These are phyloP conservation scores for Ramphastos sulfuratus DNA, from an alignment of 2,113 vertebrate genomes.

Conservation along the genomic window DNA sequence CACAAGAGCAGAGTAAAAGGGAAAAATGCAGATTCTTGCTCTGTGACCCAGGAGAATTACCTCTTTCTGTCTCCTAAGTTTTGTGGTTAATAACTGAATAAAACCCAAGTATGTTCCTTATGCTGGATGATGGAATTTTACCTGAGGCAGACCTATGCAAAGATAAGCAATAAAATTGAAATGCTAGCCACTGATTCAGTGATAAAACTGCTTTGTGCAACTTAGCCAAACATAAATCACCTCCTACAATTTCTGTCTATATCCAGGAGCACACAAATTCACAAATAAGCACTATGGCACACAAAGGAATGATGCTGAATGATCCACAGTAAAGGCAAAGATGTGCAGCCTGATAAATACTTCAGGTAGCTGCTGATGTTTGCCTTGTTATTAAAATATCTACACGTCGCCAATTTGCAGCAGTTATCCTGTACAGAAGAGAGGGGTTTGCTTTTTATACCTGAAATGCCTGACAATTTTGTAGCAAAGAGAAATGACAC, in stretches of 20 bases:
- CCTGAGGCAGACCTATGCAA: neutral
- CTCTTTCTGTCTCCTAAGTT: neutral
- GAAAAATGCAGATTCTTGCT: neutral
- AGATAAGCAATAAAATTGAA: constrained; percentile 16
- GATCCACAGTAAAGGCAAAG: constrained; percentile 36
- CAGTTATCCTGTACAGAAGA: constrained; percentile 47
- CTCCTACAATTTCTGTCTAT: neutral
- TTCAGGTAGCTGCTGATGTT: constrained; percentile 60
- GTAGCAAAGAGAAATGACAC: constrained; percentile 69
- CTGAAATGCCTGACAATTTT: constrained; percentile 70
- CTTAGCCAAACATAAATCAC: constrained; percentile 27
- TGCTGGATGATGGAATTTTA: constrained; percentile 17
- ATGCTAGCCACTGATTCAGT: neutral
- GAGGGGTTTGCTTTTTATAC: constrained; percentile 65
- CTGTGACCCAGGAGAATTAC: neutral
- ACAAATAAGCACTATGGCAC: neutral
- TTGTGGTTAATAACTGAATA: constrained; percentile 6
- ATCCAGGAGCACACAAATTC: neutral
- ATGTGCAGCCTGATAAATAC: constrained; percentile 62
- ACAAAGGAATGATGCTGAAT: constrained; percentile 41
- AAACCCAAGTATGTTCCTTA: neutral
- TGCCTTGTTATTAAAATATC: constrained; percentile 67
- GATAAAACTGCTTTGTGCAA: neutral
- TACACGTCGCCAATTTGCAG: constrained; percentile 68
- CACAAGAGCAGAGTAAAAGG: too few relatives aligned